Conservation (phyloP, 2,113 vertebrate genomes). For the Percina caprodes region DNA sequence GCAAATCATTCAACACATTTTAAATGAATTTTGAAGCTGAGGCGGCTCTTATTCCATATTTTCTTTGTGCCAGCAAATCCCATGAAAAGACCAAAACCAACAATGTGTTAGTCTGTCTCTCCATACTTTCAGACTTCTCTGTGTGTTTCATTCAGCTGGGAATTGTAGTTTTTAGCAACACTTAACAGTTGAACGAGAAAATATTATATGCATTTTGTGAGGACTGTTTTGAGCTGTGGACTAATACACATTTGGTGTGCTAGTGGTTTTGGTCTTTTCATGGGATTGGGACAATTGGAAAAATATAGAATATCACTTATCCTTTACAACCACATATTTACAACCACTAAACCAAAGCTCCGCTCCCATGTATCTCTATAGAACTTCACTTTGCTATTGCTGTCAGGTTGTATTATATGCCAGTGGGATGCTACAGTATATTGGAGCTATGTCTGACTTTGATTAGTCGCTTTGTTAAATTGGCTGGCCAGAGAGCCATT, state of each 20-base stretch:
- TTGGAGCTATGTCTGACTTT: conserved; percentile 1
- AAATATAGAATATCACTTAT: not conserved
- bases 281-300: not conserved
- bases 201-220: not conserved
- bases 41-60: not conserved
- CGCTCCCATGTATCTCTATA: not conserved
- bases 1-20: not conserved
- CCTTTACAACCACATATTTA: not conserved
- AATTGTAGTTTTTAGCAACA: not conserved
- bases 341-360: not conserved
- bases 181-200: not conserved
- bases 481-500: not conserved
- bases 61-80: conserved; percentile 11
- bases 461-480: conserved; percentile 4
- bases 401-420: not conserved
- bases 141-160: not conserved
- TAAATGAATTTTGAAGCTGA: not conserved
- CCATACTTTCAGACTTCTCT: conserved; percentile 3
- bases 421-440: not conserved
- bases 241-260: not conserved
- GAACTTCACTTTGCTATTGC: not conserved
- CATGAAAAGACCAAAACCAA: conserved; percentile 14
- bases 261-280: not conserved
- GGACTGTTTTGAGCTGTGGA: not conserved
- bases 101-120: not conserved